Conservation (phyloP, 2,888 invertebrate species). For the Drosophila heteroneura region DNA sequence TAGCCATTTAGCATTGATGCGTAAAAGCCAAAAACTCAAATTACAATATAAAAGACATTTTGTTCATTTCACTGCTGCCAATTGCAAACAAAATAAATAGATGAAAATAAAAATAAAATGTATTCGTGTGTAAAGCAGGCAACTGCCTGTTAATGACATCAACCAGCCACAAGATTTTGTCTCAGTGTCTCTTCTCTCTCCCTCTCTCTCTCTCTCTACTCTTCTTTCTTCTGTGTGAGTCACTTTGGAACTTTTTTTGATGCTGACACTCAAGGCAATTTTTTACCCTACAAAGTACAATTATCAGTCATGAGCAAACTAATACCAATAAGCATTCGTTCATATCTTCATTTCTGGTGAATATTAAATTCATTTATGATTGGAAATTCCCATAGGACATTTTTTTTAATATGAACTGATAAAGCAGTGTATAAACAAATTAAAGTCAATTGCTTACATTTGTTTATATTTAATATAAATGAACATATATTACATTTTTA, state of each 20-base stretch:
- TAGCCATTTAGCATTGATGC: slow-evolving; percentile 70
- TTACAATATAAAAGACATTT: slow-evolving; percentile 70
- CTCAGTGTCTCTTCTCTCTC: slow-evolving; percentile 12
- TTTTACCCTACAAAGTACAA: slow-evolving; percentile 13
- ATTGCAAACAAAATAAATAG: slow-evolving; percentile 25
- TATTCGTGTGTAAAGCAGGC: slow-evolving; percentile 49
- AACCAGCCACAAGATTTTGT: slow-evolving; percentile 29
- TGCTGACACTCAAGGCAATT: slow-evolving; percentile 38
- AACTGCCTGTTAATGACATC: slow-evolving; percentile 59
- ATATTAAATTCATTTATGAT: not conserved
- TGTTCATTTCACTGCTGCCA: slow-evolving; percentile 46
- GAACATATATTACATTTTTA: not conserved
- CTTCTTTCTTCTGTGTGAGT: slow-evolving; percentile 28
- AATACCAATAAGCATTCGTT: not conserved
- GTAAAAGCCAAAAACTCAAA: slow-evolving; percentile 63
- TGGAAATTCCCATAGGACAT: not conserved
- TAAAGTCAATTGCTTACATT: not conserved
- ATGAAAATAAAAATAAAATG: not conserved
- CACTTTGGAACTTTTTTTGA: slow-evolving; percentile 41
- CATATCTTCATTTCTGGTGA: slow-evolving; percentile 17
- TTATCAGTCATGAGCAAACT: slow-evolving; percentile 30
- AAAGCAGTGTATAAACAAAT: not conserved
- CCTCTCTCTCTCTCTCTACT: slow-evolving; percentile 15
- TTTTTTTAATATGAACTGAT: not conserved
- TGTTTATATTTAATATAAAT: not conserved